phyloP scores from a whole-genome alignment of 2,888 invertebrate genomes.

The Nomada goodeniana region DNA sequence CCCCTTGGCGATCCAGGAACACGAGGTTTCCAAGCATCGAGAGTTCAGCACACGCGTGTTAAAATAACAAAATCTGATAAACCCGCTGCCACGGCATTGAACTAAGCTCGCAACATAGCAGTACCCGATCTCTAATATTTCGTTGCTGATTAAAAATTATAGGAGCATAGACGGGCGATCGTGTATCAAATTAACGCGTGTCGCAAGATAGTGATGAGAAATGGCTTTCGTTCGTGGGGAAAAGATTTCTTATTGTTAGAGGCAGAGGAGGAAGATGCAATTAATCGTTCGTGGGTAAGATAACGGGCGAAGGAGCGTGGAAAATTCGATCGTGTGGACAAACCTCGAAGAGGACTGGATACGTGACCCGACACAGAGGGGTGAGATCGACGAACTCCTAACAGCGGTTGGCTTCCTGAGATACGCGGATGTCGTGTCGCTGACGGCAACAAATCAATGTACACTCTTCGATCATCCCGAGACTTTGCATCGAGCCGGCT shows the following conservation, averaged over 20 bases:
- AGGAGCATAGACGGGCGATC: background rate
- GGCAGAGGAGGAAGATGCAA: background rate
- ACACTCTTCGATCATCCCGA: background rate
- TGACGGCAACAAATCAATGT: conserved; percentile 17
- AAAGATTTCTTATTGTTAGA: background rate
- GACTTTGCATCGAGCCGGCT: background rate
- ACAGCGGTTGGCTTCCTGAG: conserved; percentile 14
- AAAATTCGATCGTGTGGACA: conserved; percentile 24
- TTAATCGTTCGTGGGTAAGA: conserved; percentile 37
- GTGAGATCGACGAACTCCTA: conserved; percentile 41
- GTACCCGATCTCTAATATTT: background rate
- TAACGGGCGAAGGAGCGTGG: background rate
- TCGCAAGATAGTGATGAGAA: background rate
- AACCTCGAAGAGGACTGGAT: conserved; percentile 20
- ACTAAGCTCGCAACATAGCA: background rate
- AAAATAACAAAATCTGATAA: background rate
- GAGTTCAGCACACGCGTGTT: too few species aligned
- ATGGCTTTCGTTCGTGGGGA: background rate
- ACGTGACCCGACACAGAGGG: conserved; percentile 53
- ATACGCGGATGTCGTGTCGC: conserved; percentile 4
- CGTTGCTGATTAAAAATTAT: background rate
- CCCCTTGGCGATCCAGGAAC: conserved; percentile 16
- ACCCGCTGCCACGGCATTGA: background rate
- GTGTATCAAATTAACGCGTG: background rate
- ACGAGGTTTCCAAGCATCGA: conserved; percentile 48